These are phyloP conservation scores for Siphonodentalium dalli DNA, from an alignment of 2,888 invertebrate species.

Conservation along the genomic window DNA sequence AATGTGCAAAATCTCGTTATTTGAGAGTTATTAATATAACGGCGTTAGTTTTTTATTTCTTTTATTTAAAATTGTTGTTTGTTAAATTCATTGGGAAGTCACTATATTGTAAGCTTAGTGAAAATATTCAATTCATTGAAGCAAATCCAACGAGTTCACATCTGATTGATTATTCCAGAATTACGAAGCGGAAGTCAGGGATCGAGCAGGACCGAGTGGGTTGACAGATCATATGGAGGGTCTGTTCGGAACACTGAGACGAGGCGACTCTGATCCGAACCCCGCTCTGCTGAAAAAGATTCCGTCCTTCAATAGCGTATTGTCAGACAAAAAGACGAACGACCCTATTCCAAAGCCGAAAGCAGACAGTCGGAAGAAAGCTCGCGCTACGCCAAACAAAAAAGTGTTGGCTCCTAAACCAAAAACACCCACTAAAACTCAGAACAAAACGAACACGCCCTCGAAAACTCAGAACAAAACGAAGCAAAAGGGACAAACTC, in stretches of 20 bases:
- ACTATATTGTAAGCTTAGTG: background rate
- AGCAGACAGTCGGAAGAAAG: constrained; percentile 4
- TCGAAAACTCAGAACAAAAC: background rate
- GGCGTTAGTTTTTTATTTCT: background rate
- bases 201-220: constrained; percentile 20
- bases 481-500: background rate
- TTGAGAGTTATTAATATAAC: background rate
- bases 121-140: background rate
- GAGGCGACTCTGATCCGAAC: constrained; percentile 19
- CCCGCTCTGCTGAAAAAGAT: background rate
- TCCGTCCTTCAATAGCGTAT: background rate
- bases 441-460: background rate
- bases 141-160: too few relatives aligned
- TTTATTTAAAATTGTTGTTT: too few relatives aligned
- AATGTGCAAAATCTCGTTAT: background rate
- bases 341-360: background rate
- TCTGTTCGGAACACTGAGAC: constrained; percentile 42
- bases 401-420: too few relatives aligned
- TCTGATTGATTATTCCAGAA: constrained; percentile 24
- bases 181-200: constrained; percentile 43
- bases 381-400: background rate
- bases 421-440: background rate
- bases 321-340: background rate
- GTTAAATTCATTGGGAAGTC: background rate
- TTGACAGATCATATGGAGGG: constrained; percentile 42